Base-by-base conservation (phyloP, 2,797 vertebrate species). In the Gadopsis bispinosus region DNA sequence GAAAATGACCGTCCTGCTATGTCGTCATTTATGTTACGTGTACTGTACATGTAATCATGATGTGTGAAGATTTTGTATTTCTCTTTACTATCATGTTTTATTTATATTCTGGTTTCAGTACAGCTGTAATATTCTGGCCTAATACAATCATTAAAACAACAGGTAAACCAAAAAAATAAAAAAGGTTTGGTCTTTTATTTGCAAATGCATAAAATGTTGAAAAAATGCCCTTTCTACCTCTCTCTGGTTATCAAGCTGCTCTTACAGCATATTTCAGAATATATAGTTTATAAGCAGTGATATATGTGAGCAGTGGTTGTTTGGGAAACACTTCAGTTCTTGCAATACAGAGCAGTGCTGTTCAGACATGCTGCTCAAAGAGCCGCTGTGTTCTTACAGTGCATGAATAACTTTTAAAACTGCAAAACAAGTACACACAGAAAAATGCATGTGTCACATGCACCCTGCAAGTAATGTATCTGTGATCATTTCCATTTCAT, bases 341-440 rank as follows among this genome's bases (percentile, higher is more conserved):
- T 1, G 47, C 77, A 79, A 85, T 20, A 92, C 85, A 92, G 85
- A 92, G 85, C 68, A 33, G 68, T n/a, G 73, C 88, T 93, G 90
- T 94, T 92, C 73, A 77, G 47, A 64, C 77, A 72, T 37, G 53
- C 80, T 73, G 63, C 83, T 94, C 89, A 94, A 93, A 93, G 91
- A 86, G 83, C 73, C 75, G 62, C 89, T 93, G 80, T 94, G 81
- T 88, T 87, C 84, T 61, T 77, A 79, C 76, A 75, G 77, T 63
- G 70, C 69, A 73, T 69, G 55, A 83, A 86, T 87, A 85, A 88
- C 64, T 78, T 89, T 80, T 50, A 65, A 80, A 83, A 81, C 39
- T 67, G 65, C 68, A 87, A 83, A 87, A 85, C 70, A 81, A 69
- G 79, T 37, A 73, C 64, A 75, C 64, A 80, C 66, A 55, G 45